Conservation (phyloP, 2,888 invertebrate genomes). For the Ophioninae sp. region DNA sequence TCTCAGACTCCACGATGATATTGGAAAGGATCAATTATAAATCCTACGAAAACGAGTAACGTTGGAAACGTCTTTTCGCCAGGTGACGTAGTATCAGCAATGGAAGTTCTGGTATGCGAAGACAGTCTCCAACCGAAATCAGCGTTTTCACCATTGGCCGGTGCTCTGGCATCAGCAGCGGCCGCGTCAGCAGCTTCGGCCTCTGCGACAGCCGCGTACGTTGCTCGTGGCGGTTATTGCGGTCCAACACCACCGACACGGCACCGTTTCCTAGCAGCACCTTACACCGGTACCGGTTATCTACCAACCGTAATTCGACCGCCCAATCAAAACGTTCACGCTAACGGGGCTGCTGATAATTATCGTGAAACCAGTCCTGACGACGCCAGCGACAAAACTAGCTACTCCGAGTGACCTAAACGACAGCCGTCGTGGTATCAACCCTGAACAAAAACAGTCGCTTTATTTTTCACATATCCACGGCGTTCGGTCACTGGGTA, state of each 20-base stretch:
- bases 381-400: slow-evolving; percentile 79
- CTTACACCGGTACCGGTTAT: slow-evolving; percentile 92
- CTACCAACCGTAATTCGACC: slow-evolving; percentile 88
- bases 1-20: background rate
- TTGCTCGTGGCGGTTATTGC: slow-evolving; percentile 74
- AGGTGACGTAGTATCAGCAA: slow-evolving; percentile 95
- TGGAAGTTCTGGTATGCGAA: slow-evolving; percentile 93
- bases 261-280: slow-evolving; percentile 91
- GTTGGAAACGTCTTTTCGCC: slow-evolving; percentile 11
- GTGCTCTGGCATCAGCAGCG: slow-evolving; percentile 79
- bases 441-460: slow-evolving; percentile 35
- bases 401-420: slow-evolving; percentile 79
- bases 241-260: slow-evolving; percentile 84
- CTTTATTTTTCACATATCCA: background rate
- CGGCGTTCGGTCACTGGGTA: background rate
- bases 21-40: slow-evolving; percentile 16
- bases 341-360: slow-evolving; percentile 75
- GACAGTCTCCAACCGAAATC: slow-evolving; percentile 85
- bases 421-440: slow-evolving; percentile 58
- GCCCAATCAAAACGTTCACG: slow-evolving; percentile 75
- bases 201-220: slow-evolving; percentile 73
- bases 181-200: slow-evolving; percentile 74
- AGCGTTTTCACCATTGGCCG: slow-evolving; percentile 89
- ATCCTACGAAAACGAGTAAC: background rate
- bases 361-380: slow-evolving; percentile 78